Evolutionary conservation across 2,797 vertebrate genomes (phyloP).

Genomic region (Sebastolobus altivelis): DNA sequence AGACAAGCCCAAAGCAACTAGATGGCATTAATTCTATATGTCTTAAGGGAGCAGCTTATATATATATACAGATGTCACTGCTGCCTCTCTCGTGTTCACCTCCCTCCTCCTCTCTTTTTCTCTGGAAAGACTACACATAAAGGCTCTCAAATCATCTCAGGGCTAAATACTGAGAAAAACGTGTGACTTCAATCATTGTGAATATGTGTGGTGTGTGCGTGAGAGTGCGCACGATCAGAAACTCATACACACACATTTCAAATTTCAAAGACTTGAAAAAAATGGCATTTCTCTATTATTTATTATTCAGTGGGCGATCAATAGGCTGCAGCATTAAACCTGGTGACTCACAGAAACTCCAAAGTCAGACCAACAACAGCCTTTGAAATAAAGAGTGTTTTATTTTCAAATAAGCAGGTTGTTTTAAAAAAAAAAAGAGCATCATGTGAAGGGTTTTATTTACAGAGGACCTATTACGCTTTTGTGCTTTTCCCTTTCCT

Average conservation of each 20-base stretch:
- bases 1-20: constrained; percentile 38
- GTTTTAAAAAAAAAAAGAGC: neutral
- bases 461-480: no score
- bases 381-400: neutral
- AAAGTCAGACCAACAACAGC: neutral
- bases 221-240: neutral
- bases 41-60: constrained; percentile 20
- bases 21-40: constrained; percentile 33
- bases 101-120: neutral
- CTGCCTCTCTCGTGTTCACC: neutral
- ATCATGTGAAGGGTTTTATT: neutral
- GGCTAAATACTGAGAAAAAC: neutral
- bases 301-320: constrained; percentile 50
- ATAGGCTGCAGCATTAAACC: constrained; percentile 31
- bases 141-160: constrained; percentile 6
- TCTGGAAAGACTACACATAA: neutral
- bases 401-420: neutral
- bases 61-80: neutral
- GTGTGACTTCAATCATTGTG: neutral
- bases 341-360: constrained; percentile 19
- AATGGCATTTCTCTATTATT: constrained; percentile 29
- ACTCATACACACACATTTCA: constrained; percentile 2
- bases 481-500: no score
- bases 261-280: constrained; percentile 29
- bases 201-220: neutral